Conservation (phyloP, 2,797 vertebrate genomes). For the Acrossocheilus wenchowensis region DNA sequence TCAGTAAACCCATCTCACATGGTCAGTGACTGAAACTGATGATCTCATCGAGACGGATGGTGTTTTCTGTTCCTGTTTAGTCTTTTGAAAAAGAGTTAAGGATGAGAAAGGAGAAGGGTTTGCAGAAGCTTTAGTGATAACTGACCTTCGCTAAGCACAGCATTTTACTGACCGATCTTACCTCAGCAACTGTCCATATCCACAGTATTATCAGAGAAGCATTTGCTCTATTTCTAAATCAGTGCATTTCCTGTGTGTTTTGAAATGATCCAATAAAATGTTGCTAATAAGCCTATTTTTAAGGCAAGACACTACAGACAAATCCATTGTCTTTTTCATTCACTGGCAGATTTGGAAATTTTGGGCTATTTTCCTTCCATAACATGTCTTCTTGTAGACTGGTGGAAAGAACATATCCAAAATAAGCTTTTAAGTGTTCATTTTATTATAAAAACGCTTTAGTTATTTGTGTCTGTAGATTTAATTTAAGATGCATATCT, state of each 20-base stretch:
- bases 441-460: no score
- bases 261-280: neutral
- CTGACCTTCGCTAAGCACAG: no score
- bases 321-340: neutral
- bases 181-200: neutral
- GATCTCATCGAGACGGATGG: neutral
- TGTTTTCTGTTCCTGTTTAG: slow-evolving; percentile 36
- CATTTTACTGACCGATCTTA: neutral
- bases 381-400: no score
- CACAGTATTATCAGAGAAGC: neutral
- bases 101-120: neutral
- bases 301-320: neutral
- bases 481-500: no score
- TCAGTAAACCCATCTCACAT: slow-evolving; percentile 22
- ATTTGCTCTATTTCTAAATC: neutral
- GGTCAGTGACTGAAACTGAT: slow-evolving; percentile 9
- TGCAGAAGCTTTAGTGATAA: neutral
- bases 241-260: neutral
- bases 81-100: neutral
- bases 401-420: no score
- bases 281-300: neutral
- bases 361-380: no score
- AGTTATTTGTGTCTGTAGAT: no score
- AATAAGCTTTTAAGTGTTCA: no score
- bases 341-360: no score